These are phyloP conservation scores for Yponomeuta cagnagella DNA, from an alignment of 2,888 invertebrate species.

Conservation along the genomic window DNA sequence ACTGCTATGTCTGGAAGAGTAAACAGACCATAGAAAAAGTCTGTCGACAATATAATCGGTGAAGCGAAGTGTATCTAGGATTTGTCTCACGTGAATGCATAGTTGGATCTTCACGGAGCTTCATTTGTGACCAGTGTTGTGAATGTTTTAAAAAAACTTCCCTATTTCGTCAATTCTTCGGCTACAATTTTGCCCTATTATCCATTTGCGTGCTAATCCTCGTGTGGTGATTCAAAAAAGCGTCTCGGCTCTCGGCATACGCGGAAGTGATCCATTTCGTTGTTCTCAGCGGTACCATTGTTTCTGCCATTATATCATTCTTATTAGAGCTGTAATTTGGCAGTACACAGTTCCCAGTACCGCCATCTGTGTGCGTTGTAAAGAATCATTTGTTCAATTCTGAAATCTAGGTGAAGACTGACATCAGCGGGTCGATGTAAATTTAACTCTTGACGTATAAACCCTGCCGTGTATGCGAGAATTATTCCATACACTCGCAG, in stretches of 20 bases:
- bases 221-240: constrained; percentile 3
- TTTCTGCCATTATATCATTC: constrained; percentile 10
- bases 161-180: neutral
- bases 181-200: neutral
- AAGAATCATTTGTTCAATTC: constrained; percentile 41
- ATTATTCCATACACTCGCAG: constrained; percentile 44
- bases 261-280: neutral
- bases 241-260: neutral
- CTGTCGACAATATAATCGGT: neutral
- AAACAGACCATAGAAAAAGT: neutral
- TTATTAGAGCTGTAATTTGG: constrained; percentile 5
- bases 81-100: neutral
- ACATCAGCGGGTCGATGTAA: constrained; percentile 68
- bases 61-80: neutral
- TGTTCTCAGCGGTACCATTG: neutral
- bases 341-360: neutral
- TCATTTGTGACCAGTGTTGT: neutral
- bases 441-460: constrained; percentile 69
- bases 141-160: neutral
- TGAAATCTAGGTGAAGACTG: constrained; percentile 71
- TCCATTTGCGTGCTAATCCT: neutral
- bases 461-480: constrained; percentile 32
- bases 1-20: neutral
- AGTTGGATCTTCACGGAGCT: neutral
- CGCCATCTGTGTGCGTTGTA: constrained; percentile 55